Base-by-base conservation (phyloP, 2,797 vertebrate species). In the Crenuchus spilurus region DNA sequence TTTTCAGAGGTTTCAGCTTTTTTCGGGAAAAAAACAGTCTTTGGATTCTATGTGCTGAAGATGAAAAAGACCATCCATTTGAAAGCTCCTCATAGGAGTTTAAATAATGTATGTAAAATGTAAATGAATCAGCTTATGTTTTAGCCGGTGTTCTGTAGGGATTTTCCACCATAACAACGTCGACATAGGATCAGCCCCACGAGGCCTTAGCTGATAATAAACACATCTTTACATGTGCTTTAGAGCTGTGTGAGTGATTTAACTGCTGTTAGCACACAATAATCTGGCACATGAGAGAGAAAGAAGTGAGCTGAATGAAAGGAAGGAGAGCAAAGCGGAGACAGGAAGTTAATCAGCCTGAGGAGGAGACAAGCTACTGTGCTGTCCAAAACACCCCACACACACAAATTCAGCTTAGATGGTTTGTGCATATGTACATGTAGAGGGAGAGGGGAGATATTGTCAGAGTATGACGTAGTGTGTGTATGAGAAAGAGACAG, bases 271-370 rank as follows among this genome's bases (percentile, higher is more conserved):
- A 67, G 74, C 61, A 78, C 83, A 85, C 75, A 84, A 80, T 77
- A 68, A 63, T 33, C 70, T 84, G 78, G 77, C 84, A 71, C 42
- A 65, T 70, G 52, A 77, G 77, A 74, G 77, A 82, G 72, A 77
- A 73, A 81, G 69, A 75, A 28, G 16, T 24, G 31, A 11, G 58
- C 57, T 84, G 82, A 89, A 86, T 78, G 75, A 80, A 76, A 84
- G 87, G 87, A 87, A 88, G 76, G 80, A 78, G 68, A 71, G 58
- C 62, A 41, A 49, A 18, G 54, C 74, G 57, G 60, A 83, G 80
- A 79, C 87, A 88, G 87, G 88, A 89, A 87, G 72, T 57, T 67
- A 74, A 71, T 71, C 76, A 81, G 81, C 44, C 82, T 64, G 46
- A 70, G 72, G 18, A 80, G 81, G 79, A 86, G 83, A 84, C 74